Conservation (phyloP, 1,140 invertebrate genomes). For the Homalodisca vitripennis region DNA sequence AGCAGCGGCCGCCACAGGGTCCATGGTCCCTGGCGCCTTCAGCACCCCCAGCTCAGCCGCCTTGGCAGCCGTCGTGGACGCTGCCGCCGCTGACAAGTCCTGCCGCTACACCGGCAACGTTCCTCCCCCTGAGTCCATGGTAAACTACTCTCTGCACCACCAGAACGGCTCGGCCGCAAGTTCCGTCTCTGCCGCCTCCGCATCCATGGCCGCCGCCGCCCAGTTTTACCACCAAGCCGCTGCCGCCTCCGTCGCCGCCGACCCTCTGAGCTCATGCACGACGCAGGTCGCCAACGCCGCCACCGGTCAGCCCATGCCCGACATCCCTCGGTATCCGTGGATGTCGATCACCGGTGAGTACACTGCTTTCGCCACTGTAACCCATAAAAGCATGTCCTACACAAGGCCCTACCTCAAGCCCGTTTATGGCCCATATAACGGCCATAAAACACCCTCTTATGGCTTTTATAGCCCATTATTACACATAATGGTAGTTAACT, state of each 20-base stretch:
- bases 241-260: conserved; percentile 60
- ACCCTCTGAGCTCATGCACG: conserved; percentile 62
- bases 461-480: conserved; percentile 19
- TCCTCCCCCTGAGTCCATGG: conserved; percentile 69
- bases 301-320: conserved; percentile 72
- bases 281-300: conserved; percentile 57
- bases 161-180: conserved; percentile 65
- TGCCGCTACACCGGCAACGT: conserved; percentile 72
- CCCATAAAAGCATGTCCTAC: neutral
- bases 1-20: conserved; percentile 59
- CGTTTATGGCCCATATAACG: conserved; percentile 10
- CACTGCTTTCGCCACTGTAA: neutral
- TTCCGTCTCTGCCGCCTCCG: conserved; percentile 62
- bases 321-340: conserved; percentile 93
- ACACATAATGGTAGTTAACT: conserved; percentile 10
- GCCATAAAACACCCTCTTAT: conserved; percentile 23
- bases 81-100: conserved; percentile 65
- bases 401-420: neutral
- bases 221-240: conserved; percentile 88
- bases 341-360: conserved; percentile 95
- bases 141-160: conserved; percentile 71
- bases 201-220: conserved; percentile 73
- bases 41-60: conserved; percentile 55
- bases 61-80: conserved; percentile 60
- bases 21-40: conserved; percentile 63